Evolutionary conservation across 2,888 invertebrate species (phyloP).

Genomic region (Caprella mutica): DNA sequence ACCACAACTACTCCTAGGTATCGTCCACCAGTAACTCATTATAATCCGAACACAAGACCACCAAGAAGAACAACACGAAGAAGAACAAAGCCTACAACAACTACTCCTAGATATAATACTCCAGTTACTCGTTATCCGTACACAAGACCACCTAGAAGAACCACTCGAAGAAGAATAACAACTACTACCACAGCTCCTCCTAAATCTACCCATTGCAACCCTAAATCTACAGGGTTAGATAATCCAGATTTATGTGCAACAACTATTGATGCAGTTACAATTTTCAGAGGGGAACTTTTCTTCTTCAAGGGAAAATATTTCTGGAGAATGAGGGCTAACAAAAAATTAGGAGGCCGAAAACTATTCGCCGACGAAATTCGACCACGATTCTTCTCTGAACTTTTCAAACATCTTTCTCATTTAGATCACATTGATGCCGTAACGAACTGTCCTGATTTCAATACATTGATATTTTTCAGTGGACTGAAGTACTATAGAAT

Average conservation of each 20-base stretch:
- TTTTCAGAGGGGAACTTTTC: slow-evolving; percentile 75
- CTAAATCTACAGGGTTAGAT: slow-evolving; percentile 19
- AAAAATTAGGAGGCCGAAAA: not conserved
- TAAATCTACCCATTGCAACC: not conserved
- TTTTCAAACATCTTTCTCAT: not conserved
- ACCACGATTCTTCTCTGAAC: not conserved
- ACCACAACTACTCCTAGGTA: not conserved
- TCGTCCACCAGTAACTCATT: slow-evolving; percentile 1
- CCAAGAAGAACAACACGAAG: not conserved
- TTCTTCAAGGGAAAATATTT: slow-evolving; percentile 53
- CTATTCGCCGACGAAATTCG: too few species aligned
- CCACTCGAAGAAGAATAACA: not conserved
- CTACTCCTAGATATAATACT: not conserved
- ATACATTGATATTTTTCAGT: slow-evolving; percentile 1
- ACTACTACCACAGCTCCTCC: not conserved
- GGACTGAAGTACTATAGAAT: not conserved
- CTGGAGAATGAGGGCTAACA: slow-evolving; percentile 87
- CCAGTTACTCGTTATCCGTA: not conserved
- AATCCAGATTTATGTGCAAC: slow-evolving; percentile 74
- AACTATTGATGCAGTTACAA: slow-evolving; percentile 77
- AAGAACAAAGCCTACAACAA: not conserved
- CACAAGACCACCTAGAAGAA: not conserved
- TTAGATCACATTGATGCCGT: slow-evolving; percentile 12
- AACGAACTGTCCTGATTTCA: not conserved
- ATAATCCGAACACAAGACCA: not conserved